Evolutionary conservation across 2,888 invertebrate genomes (phyloP), one percentile per base, ranked within the genome.

Genomic region (Caenorhabditis sp.): DNA sequence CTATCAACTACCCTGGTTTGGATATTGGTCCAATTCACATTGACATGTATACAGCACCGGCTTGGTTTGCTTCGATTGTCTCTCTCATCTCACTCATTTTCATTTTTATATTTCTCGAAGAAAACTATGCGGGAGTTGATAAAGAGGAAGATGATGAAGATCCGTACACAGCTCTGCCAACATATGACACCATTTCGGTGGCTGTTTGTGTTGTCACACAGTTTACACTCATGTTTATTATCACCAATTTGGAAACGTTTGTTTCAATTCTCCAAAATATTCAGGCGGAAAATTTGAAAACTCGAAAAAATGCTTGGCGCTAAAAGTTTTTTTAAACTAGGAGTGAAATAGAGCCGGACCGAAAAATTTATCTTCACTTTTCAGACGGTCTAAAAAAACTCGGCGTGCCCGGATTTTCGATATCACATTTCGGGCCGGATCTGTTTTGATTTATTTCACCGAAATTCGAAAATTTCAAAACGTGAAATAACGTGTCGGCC

Each of bases 21-120:
- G 37, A 49, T 6, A 21, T 43, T 4, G 68, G 66, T 0, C 31
- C 55, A 12, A 36, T 79, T 64, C 79, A 79, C 36, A 50, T 79
- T 58, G 79, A 79, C 55, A 83, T 82, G 83, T 83, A 81, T 65
- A 83, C 83, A 1, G 79, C 83, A 1, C 82, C 83, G 0, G 82
- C 83, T 1, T 81, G 79, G 70, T 77, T 81, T 62, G 80, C 81
- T 10, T 77, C 76, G 5, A 59, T 79, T 27, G 74, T 83, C 53
- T 83, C 78, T n/a, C 21, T 70, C 5, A 10, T 81, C 8, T 72
- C 77, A 10, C 75, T 80, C 12, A 54, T 74, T 17, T 80, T 78
- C 57, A 74, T 80, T 43, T 76, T 78, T 64, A 70, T 77, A 17
- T 76, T 78, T 23, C 68, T 78, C 51, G 76, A 78, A 57, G 79